Base-by-base conservation (phyloP, 2,888 invertebrate species). In the Portevinia maculata region DNA sequence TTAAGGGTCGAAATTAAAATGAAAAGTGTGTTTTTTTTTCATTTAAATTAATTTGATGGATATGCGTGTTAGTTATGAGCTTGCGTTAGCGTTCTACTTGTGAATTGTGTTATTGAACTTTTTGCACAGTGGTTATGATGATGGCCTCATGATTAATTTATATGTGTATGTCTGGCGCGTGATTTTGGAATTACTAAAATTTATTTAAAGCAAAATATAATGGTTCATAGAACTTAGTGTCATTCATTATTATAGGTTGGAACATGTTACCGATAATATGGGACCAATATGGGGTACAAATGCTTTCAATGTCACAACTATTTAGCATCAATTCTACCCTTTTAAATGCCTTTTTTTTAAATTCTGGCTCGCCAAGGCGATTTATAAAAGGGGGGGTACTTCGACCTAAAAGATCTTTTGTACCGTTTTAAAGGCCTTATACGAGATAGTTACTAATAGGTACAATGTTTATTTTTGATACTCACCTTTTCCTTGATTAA, bases 41-140 rank as follows among this genome's bases (percentile, higher is more conserved):
- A 6, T 55, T 44, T 41, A 13, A 11, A 24, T 21, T 13, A 9
- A 50, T 65, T 55, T 17, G 39, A 46, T 15, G 44, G 17, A 44
- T 28, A 62, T 73, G 37, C 3, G 32, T 30, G 30, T 24, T 21
- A 28, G 48, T 50, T 13, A 19, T 11, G 17, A 7, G n/a, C 13
- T 13, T 15, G 41, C 24, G 24, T 24, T n/a, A 30, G 21, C 3
- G 13, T 53, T 24, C 1, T 8, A 15, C 15, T 39, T 8, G 53
- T 39, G 28, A 60, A 79, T 60, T 59, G 70, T 81, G 76, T 32
- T 76, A 70, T 65, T 81, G 81, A 81, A 81, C 81, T 71, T 76
- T 60, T 81, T 71, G 65, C 60, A 59, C 13, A 8, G 19, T 65
- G 60, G 34, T 37, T 24, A 48, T 62, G 34, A 30, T 46, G 59